Evolutionary conservation across 1,140 invertebrate species (phyloP).

Genomic region (Caerostris darwini): DNA sequence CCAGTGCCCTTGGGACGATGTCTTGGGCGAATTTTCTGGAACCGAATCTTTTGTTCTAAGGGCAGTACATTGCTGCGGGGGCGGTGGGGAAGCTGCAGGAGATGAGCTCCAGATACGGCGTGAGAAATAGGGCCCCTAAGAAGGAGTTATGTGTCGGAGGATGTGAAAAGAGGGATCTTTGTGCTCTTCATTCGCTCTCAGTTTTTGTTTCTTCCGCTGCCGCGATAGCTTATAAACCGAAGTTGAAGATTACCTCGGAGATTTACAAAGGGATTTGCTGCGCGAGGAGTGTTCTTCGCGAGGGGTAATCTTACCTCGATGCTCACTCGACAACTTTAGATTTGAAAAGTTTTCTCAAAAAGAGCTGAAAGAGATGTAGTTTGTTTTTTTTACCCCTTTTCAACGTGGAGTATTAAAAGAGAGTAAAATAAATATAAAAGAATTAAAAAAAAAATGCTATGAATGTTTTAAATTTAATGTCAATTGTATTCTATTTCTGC

Average conservation of each 20-base stretch:
- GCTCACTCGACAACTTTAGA: not conserved
- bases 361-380: not conserved
- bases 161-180: slow-evolving; percentile 13
- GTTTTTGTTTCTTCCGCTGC: not conserved
- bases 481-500: no score
- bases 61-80: not conserved
- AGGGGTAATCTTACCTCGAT: not conserved
- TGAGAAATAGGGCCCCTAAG: slow-evolving; percentile 56
- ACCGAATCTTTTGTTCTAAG: slow-evolving; percentile 44
- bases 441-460: no score
- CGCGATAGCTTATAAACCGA: not conserved
- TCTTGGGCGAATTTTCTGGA: not conserved
- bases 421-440: not conserved
- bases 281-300: not conserved
- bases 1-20: not conserved
- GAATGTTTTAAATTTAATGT: no score
- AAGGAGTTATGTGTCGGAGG: slow-evolving; percentile 55
- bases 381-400: not conserved
- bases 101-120: slow-evolving; percentile 61
- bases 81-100: not conserved
- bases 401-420: not conserved
- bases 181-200: slow-evolving; percentile 1
- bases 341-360: not conserved
- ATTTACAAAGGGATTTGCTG: slow-evolving; percentile 35
- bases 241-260: slow-evolving; percentile 9